Base-by-base conservation (phyloP, 2,888 invertebrate species). In the Epistrophella euchroma region DNA sequence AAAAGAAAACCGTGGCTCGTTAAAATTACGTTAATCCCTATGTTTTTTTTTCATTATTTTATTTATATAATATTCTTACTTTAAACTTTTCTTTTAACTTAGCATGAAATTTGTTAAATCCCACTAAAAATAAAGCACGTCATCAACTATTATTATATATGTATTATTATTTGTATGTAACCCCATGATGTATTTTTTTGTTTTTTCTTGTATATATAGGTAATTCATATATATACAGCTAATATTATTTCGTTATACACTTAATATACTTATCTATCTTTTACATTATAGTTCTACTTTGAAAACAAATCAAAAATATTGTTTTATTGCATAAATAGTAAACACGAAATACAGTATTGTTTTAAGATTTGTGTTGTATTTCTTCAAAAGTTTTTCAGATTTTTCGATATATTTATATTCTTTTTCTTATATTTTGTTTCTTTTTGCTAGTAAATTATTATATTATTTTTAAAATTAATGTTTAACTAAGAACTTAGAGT, bases 91-190 rank as follows among this genome's bases (percentile, higher is more conserved):
- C 11, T 66, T 81, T 73, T 77, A 85, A 72, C 80, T 85, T 80
- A 85, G 73, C 76, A 81, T 80, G 62, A 72, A 85, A 76, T 81
- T 81, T 73, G 55, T 80, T 76, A 70, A 81, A 81, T 70, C 68
- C 80, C 72, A 85, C 81, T 73, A 77, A 85, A 85, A 77, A 85
- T 85, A 85, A 85, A 85, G 85, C 85, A 85, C 85, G 81, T 85
- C 81, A 85, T 85, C 85, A 85, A 76, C 68, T 81, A 81, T 77
- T 68, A 25, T 37, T 68, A 64, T 60, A 4, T 32, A 32, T 32
- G 32, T 60, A 25, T 71, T 66, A 64, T 77, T 56, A 50, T 52
- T 66, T 22, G 43, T 74, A 55, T 66, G 40, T 72, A 85, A 80
- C 80, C 80, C 76, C 80, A 85, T 70, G 64, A 81, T 75, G 62